Evolutionary conservation across 2,113 vertebrate species (phyloP), one percentile per base, ranked within the genome.

Genomic region (Melanocharis versteri): DNA sequence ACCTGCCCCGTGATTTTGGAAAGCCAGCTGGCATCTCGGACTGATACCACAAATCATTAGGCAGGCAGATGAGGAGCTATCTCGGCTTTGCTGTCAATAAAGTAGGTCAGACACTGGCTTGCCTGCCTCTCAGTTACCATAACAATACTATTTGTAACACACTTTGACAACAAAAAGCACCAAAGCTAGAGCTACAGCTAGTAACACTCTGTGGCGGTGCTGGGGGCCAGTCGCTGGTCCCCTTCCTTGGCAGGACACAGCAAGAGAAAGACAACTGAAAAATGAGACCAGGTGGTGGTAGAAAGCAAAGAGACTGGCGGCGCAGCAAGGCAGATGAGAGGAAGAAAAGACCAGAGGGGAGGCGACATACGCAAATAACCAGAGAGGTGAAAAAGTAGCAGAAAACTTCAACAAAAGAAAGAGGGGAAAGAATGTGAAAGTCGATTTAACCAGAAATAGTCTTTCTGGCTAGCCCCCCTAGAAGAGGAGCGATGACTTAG

Each of bases 151-250:
- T 71, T 69, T 64, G 68, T 78, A 73, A 86, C 78, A n/a, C n/a
- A 16, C 28, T 82, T 56, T 4, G 47, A 64, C n/a, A 75, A 86
- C 22, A 62, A 79, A 78, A 90, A 86, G 26, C 40, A 64, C 42
- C 27, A 85, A 37, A 62, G 45, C 21, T 47, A 85, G 19, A 61
- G 51, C 27, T 66, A 18, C 79, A 56, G 37, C 64, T 42, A 40
- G 44, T 21, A 60, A 37, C 22, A 16, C 33, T 10, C 45, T 0
- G 1, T 13, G 13, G 31, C 1, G 0, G 21, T n/a, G 44, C 31
- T 48, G 42, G 37, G 37, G 30, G 15, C 30, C 4, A 6, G 53
- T 45, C 1, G 0, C 28, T 1, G 1, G 44, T 65, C 5, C 6
- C 40, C 12, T 64, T 60, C 60, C 40, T 47, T 33, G 26, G 37